Conservation (phyloP, 2,888 invertebrate genomes). For the Drosophila infuscata region DNA sequence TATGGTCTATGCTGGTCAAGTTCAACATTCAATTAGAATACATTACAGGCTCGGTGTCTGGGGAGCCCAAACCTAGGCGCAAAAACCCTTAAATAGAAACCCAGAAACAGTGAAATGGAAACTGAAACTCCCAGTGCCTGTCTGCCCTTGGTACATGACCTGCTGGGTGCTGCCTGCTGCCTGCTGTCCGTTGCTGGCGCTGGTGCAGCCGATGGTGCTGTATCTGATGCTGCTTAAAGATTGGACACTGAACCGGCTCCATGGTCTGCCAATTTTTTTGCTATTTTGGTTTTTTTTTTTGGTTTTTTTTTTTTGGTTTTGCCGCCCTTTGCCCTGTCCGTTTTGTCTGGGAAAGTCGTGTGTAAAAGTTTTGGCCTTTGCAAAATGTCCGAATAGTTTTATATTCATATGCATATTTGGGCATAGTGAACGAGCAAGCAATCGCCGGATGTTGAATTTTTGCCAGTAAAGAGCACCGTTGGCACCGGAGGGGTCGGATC, state of each 20-base stretch:
- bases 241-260: slow-evolving; percentile 24
- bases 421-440: slow-evolving; percentile 57
- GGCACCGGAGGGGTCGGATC: not conserved
- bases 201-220: not conserved
- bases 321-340: no score
- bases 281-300: not conserved
- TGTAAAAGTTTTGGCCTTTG: slow-evolving; percentile 53
- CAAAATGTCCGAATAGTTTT: slow-evolving; percentile 73
- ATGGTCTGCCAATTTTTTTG: not conserved
- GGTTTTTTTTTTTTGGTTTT: no score
- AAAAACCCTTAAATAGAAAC: slow-evolving; percentile 28
- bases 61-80: slow-evolving; percentile 37
- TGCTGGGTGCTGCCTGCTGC: slow-evolving; percentile 8
- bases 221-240: slow-evolving; percentile 30
- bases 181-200: not conserved
- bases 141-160: slow-evolving; percentile 57
- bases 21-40: slow-evolving; percentile 80
- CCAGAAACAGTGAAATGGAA: slow-evolving; percentile 24
- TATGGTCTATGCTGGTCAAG: slow-evolving; percentile 67
- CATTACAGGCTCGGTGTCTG: slow-evolving; percentile 76
- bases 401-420: slow-evolving; percentile 79
- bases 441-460: slow-evolving; percentile 54
- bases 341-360: slow-evolving; percentile 38
- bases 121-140: slow-evolving; percentile 33
- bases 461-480: slow-evolving; percentile 4